Evolutionary conservation across 2,888 invertebrate genomes (phyloP), one percentile per base, ranked within the genome.

Genomic region (Dasypolia templi): DNA sequence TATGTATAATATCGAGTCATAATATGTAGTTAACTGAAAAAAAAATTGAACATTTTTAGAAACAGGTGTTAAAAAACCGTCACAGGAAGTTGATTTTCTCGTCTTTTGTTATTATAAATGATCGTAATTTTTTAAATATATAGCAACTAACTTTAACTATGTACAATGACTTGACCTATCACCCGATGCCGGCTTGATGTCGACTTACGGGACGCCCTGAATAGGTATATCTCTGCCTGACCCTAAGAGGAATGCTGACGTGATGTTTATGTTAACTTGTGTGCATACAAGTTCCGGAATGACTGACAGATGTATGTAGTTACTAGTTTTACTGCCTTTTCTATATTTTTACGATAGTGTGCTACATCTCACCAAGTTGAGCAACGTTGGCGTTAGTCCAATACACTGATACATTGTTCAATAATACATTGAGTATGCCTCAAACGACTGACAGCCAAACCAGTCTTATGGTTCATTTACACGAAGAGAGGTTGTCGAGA

Each of bases 301-400:
- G 51, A 68, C 32, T 44, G 53, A 69, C 53, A 61, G n/a, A 71
- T 58, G 72, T 66, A 71, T 55, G 72, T 66, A 62, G 51, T 69
- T 53, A 51, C 46, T 44, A 6, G 39, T 71, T 62, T 70, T 64
- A 81, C 44, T 58, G 44, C 55, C 44, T 58, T 64, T 12, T 63
- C 61, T 77, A 59, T 71, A 79, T 64, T 69, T 84, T 83, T 83
- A 75, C 63, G 44, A 69, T 72, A 67, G 67, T 63, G 59, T 58
- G 51, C 58, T 32, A 53, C 53, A 72, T 73, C 62, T 71, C 39
- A 58, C 66, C 79, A 83, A 88, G 89, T 89, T 86, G 75, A 72
- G 79, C 82, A 81, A 77, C 69, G 55, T 89, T 93, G 93, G 93
- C 91, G 59, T 26, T 5, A 75, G 29, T 87, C 92, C 93, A 93